These are phyloP conservation scores for Poeciliopsis infans DNA, from an alignment of 2,797 vertebrate genomes.

Conservation along the genomic window DNA sequence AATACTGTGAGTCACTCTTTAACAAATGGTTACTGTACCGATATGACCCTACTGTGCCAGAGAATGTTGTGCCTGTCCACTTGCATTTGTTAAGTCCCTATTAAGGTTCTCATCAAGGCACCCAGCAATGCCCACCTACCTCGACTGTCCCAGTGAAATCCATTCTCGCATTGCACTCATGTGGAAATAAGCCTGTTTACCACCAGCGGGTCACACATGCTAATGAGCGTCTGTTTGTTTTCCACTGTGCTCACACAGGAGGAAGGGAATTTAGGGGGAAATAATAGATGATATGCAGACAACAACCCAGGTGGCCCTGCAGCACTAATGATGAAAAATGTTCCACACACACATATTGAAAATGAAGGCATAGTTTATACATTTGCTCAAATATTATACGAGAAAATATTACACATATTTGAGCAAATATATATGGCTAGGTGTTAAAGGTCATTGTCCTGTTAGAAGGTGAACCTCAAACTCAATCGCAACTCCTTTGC, in stretches of 20 bases:
- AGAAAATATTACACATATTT: no score
- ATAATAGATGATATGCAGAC: constrained; percentile 76
- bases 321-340: constrained; percentile 66
- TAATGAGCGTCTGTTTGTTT: constrained; percentile 84
- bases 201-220: constrained; percentile 80
- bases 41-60: constrained; percentile 72
- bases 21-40: constrained; percentile 78
- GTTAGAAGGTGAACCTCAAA: neutral
- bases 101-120: constrained; percentile 77
- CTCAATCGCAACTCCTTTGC: neutral
- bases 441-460: neutral
- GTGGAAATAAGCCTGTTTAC: constrained; percentile 82
- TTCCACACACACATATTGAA: constrained; percentile 60
- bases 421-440: neutral
- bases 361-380: constrained; percentile 65
- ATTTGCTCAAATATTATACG: constrained; percentile 18
- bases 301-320: constrained; percentile 65
- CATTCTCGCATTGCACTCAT: constrained; percentile 80
- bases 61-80: constrained; percentile 82
- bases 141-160: constrained; percentile 74
- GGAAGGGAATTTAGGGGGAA: constrained; percentile 74
- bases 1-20: constrained; percentile 73
- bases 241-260: constrained; percentile 74
- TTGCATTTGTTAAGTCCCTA: constrained; percentile 81
- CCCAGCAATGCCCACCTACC: constrained; percentile 81